These are phyloP conservation scores for Drosophila ustulata DNA, from an alignment of 2,888 invertebrate genomes.

Conservation along the genomic window DNA sequence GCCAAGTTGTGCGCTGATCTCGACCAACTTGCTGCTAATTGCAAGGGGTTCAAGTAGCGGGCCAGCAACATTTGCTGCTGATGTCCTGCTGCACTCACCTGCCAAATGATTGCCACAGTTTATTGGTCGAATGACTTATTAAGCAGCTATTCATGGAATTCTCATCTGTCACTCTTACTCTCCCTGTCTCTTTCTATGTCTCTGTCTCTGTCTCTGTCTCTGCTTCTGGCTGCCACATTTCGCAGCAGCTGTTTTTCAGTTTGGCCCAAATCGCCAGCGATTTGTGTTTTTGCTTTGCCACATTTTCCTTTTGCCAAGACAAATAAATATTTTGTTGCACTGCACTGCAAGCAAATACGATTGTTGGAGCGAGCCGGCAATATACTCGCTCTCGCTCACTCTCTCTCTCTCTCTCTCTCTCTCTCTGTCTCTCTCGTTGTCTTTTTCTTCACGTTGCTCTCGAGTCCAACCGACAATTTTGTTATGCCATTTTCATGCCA, in stretches of 20 bases:
- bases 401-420: neutral
- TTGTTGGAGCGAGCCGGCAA: neutral
- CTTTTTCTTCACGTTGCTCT: neutral
- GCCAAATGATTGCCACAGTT: neutral
- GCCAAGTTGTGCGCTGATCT: conserved; percentile 32
- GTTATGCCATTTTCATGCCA: conserved; percentile 63
- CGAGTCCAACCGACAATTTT: conserved; percentile 49
- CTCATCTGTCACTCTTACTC: neutral
- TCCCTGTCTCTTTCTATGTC: neutral
- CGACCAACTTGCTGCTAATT: conserved; percentile 40
- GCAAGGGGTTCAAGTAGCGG: neutral
- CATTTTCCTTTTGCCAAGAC: conserved; percentile 27
- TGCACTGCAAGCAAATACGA: neutral
- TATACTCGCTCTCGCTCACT: neutral
- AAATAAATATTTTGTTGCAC: conserved; percentile 54
- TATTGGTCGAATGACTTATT: conserved; percentile 17
- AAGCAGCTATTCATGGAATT: conserved; percentile 2
- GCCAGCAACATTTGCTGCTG: neutral
- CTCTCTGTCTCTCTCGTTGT: neutral
- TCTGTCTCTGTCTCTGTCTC: neutral
- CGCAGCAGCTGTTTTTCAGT: conserved; percentile 27
- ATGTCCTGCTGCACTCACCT: conserved; percentile 5
- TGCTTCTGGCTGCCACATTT: neutral
- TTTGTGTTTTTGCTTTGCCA: conserved; percentile 21
- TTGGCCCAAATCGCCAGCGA: conserved; percentile 37